These are phyloP conservation scores for Leptopilina clavipes DNA, from an alignment of 1,140 invertebrate species.

Conservation along the genomic window DNA sequence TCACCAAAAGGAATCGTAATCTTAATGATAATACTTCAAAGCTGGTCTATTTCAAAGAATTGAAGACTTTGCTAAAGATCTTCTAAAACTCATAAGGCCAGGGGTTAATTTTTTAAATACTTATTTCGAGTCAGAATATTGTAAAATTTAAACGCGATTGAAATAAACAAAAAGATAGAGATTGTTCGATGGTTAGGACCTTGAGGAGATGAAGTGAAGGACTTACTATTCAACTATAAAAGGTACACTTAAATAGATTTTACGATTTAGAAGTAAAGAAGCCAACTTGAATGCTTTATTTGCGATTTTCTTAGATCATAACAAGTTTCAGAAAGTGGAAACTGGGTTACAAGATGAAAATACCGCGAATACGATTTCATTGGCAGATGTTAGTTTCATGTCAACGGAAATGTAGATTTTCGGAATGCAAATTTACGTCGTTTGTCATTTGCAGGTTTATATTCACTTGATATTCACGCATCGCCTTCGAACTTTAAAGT, in stretches of 20 bases:
- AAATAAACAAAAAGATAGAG: not conserved
- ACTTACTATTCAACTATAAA: constrained; percentile 27
- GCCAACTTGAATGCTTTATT: not conserved
- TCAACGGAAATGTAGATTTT: constrained; percentile 9
- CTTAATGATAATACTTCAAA: too few species aligned
- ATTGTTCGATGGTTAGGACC: not conserved
- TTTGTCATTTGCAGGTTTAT: constrained; percentile 19
- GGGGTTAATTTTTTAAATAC: too few species aligned
- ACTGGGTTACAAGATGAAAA: constrained; percentile 29
- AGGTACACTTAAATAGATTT: constrained; percentile 30
- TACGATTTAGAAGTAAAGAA: constrained; percentile 1
- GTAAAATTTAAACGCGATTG: not conserved
- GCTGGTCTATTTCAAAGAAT: not conserved
- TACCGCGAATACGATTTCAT: constrained; percentile 28
- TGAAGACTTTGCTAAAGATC: too few species aligned
- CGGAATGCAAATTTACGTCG: not conserved
- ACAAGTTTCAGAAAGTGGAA: constrained; percentile 34
- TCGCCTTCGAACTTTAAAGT: not conserved
- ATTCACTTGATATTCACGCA: constrained; percentile 11
- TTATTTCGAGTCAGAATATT: not conserved
- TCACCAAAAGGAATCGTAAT: too few species aligned
- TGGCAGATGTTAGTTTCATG: not conserved
- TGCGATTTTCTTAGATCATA: constrained; percentile 35
- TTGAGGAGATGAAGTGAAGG: not conserved
- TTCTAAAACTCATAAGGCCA: too few species aligned